Percentiles rank a stretch among this genome's conserved stretches.
phyloP scores from a whole-genome alignment of 2,888 invertebrate species.

The Cheilosia impressa region DNA sequence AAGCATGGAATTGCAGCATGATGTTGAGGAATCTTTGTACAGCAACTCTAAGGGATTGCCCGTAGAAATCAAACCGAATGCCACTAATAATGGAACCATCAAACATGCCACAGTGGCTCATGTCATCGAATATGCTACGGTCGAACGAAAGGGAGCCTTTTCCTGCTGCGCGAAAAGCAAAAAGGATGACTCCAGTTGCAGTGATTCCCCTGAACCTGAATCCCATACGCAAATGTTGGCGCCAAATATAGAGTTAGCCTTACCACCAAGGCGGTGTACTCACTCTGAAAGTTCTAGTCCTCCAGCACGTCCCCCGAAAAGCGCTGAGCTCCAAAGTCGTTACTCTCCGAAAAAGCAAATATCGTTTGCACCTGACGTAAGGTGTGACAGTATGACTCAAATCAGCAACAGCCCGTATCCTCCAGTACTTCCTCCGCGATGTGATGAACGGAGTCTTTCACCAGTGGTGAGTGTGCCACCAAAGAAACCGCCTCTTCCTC shows the following conservation, averaged over 20 bases:
- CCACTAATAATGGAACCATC: conserved; percentile 7
- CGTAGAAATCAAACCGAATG: conserved; percentile 47
- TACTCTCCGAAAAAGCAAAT: conserved; percentile 81
- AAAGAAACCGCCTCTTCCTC: conserved; percentile 90
- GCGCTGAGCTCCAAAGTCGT: conserved; percentile 83
- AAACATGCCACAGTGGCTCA: conserved; percentile 79
- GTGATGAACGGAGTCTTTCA: conserved; percentile 73
- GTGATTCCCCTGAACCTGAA: conserved; percentile 26
- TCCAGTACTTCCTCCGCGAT: conserved; percentile 80
- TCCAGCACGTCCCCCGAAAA: conserved; percentile 89
- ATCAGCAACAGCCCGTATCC: conserved; percentile 75
- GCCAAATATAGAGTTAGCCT: conserved; percentile 84
- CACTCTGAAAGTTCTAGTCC: conserved; percentile 87
- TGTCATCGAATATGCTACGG: conserved; percentile 89
- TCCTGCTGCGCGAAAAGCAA: conserved; percentile 88
- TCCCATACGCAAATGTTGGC: conserved; percentile 82
- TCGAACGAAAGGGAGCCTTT: conserved; percentile 89
- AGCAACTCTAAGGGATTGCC: conserved; percentile 84
- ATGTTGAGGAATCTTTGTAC: conserved; percentile 81
- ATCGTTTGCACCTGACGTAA: conserved; percentile 34
- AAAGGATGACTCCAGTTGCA: conserved; percentile 84
- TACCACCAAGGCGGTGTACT: conserved; percentile 87
- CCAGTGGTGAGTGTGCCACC: conserved; percentile 84
- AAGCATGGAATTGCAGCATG: conserved; percentile 51
- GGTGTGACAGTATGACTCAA: conserved; percentile 8